Evolutionary conservation across 2,888 invertebrate genomes (phyloP).

Genomic region (Omphaloscelis lunosa): DNA sequence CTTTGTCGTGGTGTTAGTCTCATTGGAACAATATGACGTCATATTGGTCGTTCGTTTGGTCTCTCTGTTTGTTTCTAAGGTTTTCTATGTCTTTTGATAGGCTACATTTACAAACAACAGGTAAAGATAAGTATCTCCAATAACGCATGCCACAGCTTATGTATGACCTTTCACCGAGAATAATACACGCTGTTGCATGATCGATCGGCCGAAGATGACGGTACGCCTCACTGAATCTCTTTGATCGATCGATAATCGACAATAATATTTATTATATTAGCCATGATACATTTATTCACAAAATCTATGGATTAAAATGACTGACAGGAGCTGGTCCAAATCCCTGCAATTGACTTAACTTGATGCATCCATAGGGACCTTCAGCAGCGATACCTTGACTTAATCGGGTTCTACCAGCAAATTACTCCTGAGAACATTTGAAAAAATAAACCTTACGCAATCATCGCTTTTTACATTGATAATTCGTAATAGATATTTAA

Average conservation of each 20-base stretch:
- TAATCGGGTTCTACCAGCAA: neutral
- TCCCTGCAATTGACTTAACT: neutral
- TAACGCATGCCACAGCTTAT: neutral
- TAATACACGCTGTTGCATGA: neutral
- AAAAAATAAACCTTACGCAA: neutral
- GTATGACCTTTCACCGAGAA: neutral
- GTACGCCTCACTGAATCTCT: neutral
- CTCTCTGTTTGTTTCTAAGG: neutral
- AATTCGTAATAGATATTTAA: neutral
- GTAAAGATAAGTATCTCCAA: neutral
- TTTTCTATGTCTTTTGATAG: neutral
- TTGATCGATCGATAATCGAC: neutral
- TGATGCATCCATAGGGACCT: constrained; percentile 14
- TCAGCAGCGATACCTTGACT: neutral
- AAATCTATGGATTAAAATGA: neutral
- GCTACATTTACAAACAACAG: neutral
- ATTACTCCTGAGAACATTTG: neutral
- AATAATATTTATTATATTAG: neutral
- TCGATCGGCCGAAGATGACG: neutral
- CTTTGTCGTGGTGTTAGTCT: neutral
- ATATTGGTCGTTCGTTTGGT: constrained; percentile 31
- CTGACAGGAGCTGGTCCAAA: neutral
- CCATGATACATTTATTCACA: neutral
- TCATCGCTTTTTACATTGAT: neutral
- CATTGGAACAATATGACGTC: constrained; percentile 43